These are phyloP conservation scores for Lethenteron camtschaticum DNA, from an alignment of 2,113 vertebrate genomes.

Conservation along the genomic window DNA sequence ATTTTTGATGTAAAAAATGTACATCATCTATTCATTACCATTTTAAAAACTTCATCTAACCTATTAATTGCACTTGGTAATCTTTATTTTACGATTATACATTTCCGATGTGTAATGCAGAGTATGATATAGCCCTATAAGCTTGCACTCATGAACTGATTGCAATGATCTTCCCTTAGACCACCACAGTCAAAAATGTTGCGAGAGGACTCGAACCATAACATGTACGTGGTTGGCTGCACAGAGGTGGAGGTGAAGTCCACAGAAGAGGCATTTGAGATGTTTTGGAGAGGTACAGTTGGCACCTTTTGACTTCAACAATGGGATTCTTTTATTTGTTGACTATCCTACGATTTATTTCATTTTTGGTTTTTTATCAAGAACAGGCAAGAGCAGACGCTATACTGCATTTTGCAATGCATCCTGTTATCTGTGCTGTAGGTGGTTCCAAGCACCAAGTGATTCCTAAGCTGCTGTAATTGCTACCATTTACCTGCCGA, in stretches of 20 bases:
- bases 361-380: neutral
- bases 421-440: neutral
- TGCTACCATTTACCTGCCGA: neutral
- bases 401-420: neutral
- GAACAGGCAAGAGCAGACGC: neutral
- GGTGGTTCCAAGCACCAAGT: neutral
- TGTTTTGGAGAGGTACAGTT: conserved; percentile 65
- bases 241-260: conserved; percentile 86
- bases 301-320: neutral
- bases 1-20: too few relatives aligned
- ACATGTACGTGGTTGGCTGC: conserved; percentile 83
- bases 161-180: conserved; percentile 20
- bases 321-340: neutral
- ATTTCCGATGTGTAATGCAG: too few relatives aligned
- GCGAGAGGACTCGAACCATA: conserved; percentile 83
- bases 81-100: too few relatives aligned
- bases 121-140: neutral
- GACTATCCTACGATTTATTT: neutral
- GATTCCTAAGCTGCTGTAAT: neutral
- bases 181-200: conserved; percentile 68
- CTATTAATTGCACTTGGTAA: too few relatives aligned
- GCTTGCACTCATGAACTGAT: too few relatives aligned
- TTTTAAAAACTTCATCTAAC: too few relatives aligned
- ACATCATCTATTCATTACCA: too few relatives aligned
- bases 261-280: conserved; percentile 67